phyloP scores from a whole-genome alignment of 1,140 invertebrate species.

The Macrocentrus cingulum region DNA sequence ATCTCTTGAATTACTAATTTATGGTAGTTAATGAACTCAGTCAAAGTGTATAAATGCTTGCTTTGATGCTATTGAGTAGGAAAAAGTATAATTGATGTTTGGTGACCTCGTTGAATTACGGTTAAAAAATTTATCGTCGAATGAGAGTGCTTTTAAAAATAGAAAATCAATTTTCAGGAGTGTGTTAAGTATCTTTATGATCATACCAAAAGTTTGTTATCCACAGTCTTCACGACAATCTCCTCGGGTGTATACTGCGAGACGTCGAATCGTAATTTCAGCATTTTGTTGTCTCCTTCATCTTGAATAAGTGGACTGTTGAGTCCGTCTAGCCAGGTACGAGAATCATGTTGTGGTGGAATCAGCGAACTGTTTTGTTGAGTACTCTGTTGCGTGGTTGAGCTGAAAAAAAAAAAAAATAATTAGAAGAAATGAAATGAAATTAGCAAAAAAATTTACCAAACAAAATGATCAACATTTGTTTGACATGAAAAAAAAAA shows the following conservation, averaged over 20 bases:
- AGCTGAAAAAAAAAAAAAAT: slow-evolving; percentile 53
- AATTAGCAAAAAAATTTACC: not conserved
- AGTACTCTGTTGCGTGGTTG: slow-evolving; percentile 47
- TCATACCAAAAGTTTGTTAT: slow-evolving; percentile 89
- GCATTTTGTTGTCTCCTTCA: slow-evolving; percentile 84
- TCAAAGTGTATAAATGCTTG: too few relatives aligned
- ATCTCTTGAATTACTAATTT: too few relatives aligned
- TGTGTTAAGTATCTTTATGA: too few relatives aligned
- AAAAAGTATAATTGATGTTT: too few relatives aligned
- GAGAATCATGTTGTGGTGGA: slow-evolving; percentile 57
- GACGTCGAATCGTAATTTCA: slow-evolving; percentile 91
- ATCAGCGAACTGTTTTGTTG: slow-evolving; percentile 54
- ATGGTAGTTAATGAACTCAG: too few relatives aligned
- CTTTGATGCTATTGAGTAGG: too few relatives aligned
- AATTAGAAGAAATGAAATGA: not conserved
- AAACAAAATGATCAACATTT: not conserved
- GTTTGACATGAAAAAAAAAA: not conserved
- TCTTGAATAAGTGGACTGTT: slow-evolving; percentile 92
- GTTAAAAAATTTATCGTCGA: too few relatives aligned
- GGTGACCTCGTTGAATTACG: too few relatives aligned
- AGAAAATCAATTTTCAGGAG: too few relatives aligned
- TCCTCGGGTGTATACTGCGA: slow-evolving; percentile 93
- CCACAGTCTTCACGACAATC: slow-evolving; percentile 94
- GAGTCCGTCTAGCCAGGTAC: slow-evolving; percentile 74
- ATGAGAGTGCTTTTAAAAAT: too few relatives aligned